These are phyloP conservation scores for Parnassius apollo DNA, from an alignment of 2,888 invertebrate species.

Conservation along the genomic window DNA sequence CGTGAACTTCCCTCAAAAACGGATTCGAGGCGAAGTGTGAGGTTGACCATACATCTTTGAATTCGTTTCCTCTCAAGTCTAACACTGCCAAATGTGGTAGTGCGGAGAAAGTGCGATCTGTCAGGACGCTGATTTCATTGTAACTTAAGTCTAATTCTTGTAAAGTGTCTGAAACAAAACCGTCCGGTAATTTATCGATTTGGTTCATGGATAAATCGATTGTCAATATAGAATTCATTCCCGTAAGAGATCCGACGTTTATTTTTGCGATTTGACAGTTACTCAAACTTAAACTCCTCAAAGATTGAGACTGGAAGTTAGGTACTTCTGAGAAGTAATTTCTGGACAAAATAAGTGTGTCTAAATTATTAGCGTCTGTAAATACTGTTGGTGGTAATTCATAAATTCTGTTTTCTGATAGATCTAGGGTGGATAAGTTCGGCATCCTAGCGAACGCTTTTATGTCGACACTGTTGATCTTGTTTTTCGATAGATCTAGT, in stretches of 20 bases:
- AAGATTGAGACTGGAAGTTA: constrained; percentile 77
- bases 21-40: constrained; percentile 83
- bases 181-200: constrained; percentile 81
- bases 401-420: constrained; percentile 85
- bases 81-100: constrained; percentile 83
- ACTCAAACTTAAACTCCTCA: constrained; percentile 81
- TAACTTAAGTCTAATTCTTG: constrained; percentile 81
- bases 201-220: constrained; percentile 85
- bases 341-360: constrained; percentile 83
- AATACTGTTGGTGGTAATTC: constrained; percentile 80
- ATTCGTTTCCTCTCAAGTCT: constrained; percentile 86
- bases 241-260: constrained; percentile 69
- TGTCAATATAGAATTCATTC: constrained; percentile 80
- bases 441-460: constrained; percentile 81
- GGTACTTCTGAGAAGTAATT: constrained; percentile 83
- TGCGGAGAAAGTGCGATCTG: constrained; percentile 82
- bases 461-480: constrained; percentile 80
- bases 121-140: constrained; percentile 81
- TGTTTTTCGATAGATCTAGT: constrained; percentile 85
- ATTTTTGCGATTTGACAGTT: constrained; percentile 83
- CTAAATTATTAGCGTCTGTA: constrained; percentile 77
- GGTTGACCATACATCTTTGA: constrained; percentile 83
- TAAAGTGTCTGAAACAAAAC: constrained; percentile 80
- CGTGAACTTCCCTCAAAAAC: constrained; percentile 79
- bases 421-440: constrained; percentile 80